Conservation (phyloP, 1,140 invertebrate genomes). For the Pseudomyrmex dendroicus region DNA sequence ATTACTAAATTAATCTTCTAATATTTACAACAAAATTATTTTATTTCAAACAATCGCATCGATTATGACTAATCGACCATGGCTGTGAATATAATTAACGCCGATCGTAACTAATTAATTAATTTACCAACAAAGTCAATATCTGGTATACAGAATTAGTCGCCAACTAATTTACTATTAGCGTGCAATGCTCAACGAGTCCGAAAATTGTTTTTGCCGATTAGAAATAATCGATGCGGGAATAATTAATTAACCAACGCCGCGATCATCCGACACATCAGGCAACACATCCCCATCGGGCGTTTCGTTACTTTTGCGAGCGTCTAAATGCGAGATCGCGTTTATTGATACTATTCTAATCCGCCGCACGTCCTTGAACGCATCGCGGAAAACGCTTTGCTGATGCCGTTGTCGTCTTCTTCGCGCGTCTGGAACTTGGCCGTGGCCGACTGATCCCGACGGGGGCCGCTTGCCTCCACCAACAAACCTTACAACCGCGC, state of each 20-base stretch:
- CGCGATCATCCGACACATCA: neutral
- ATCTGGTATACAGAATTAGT: too few relatives aligned
- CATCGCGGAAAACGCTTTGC: neutral
- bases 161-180: too few relatives aligned
- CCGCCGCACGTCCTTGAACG: slow-evolving; percentile 64
- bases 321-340: slow-evolving; percentile 32
- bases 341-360: slow-evolving; percentile 67
- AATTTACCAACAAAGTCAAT: too few relatives aligned
- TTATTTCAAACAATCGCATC: neutral
- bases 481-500: slow-evolving; percentile 43
- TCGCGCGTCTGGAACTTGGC: slow-evolving; percentile 57
- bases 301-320: slow-evolving; percentile 27
- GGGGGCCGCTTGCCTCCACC: slow-evolving; percentile 25
- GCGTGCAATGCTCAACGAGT: too few relatives aligned
- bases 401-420: neutral
- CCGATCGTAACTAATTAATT: neutral
- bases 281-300: neutral
- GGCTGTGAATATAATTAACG: neutral
- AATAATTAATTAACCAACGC: slow-evolving; percentile 11
- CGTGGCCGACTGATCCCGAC: slow-evolving; percentile 63
- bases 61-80: slow-evolving; percentile 1
- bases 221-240: neutral
- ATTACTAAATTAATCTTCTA: neutral
- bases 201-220: neutral
- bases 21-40: neutral